Conservation (phyloP, 1,140 invertebrate species). For the Pogonomyrmex californicus region DNA sequence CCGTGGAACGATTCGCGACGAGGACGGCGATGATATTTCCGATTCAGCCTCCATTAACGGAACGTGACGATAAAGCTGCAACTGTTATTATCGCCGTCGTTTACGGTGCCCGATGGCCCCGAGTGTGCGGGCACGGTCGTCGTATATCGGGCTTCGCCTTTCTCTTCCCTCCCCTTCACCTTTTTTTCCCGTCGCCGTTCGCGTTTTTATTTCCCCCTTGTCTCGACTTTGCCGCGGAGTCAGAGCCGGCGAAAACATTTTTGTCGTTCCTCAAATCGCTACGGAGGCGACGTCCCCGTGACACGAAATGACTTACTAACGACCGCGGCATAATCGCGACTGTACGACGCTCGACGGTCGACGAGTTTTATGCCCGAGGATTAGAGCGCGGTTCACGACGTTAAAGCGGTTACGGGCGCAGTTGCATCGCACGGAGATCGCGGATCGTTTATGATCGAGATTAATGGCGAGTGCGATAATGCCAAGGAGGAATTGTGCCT, state of each 20-base stretch:
- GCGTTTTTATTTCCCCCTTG: constrained; percentile 41
- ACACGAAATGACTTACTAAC: constrained; percentile 75
- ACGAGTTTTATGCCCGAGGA: constrained; percentile 68
- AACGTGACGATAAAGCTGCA: constrained; percentile 65
- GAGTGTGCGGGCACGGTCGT: constrained; percentile 39
- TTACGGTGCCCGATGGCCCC: constrained; percentile 46
- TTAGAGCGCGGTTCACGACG: constrained; percentile 56
- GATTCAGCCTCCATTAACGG: constrained; percentile 65
- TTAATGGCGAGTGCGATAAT: constrained; percentile 75
- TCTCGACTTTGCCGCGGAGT: background rate
- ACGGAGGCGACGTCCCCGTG: constrained; percentile 54
- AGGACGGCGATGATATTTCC: constrained; percentile 39
- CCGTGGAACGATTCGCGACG: constrained; percentile 20
- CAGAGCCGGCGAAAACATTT: constrained; percentile 51
- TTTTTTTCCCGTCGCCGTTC: background rate
- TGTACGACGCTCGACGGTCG: constrained; percentile 19
- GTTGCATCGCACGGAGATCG: constrained; percentile 63
- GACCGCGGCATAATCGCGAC: constrained; percentile 70
- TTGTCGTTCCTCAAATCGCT: constrained; percentile 54
- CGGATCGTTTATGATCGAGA: constrained; percentile 73
- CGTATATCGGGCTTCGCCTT: constrained; percentile 18
- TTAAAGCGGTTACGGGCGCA: constrained; percentile 68
- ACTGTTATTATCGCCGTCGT: constrained; percentile 59
- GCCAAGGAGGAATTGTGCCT: constrained; percentile 65
- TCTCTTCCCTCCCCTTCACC: background rate